phyloP scores from a whole-genome alignment of 2,888 invertebrate species.

The Meta bourneti region DNA sequence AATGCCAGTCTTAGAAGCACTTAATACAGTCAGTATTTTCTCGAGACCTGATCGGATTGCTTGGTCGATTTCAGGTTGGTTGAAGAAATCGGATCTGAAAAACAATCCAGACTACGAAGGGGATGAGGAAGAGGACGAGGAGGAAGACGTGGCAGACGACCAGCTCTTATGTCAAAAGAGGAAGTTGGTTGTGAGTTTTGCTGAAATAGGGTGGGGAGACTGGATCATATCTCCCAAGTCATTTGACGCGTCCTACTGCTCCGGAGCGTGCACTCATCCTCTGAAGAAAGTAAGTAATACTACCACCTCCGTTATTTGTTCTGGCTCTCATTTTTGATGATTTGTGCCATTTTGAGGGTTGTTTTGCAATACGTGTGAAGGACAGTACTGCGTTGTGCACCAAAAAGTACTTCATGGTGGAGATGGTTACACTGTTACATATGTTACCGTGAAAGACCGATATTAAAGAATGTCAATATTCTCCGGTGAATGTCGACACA shows the following conservation, averaged over 20 bases:
- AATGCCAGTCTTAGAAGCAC: background rate
- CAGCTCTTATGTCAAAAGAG: slow-evolving; percentile 79
- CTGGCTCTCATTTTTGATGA: too few relatives aligned
- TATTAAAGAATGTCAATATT: too few relatives aligned
- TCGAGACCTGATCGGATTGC: background rate
- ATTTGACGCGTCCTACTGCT: slow-evolving; percentile 79
- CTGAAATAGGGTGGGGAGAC: slow-evolving; percentile 82
- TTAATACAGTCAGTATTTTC: background rate
- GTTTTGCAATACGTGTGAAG: too few relatives aligned
- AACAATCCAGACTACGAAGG: slow-evolving; percentile 63
- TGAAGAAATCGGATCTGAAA: slow-evolving; percentile 42
- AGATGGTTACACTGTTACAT: too few relatives aligned
- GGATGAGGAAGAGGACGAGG: slow-evolving; percentile 59
- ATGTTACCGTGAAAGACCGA: too few relatives aligned
- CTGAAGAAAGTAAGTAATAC: slow-evolving; percentile 53
- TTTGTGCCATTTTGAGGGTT: too few relatives aligned
- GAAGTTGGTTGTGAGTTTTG: slow-evolving; percentile 81
- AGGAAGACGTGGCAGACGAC: slow-evolving; percentile 75
- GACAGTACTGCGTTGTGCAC: too few relatives aligned
- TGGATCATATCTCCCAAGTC: slow-evolving; percentile 82
- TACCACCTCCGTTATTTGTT: too few relatives aligned
- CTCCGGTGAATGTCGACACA: too few relatives aligned
- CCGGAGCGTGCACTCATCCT: slow-evolving; percentile 71
- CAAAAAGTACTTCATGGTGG: too few relatives aligned
- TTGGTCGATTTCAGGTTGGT: slow-evolving; percentile 48